Conservation (phyloP, 1,140 invertebrate species). For the Kradibia gibbosae region DNA sequence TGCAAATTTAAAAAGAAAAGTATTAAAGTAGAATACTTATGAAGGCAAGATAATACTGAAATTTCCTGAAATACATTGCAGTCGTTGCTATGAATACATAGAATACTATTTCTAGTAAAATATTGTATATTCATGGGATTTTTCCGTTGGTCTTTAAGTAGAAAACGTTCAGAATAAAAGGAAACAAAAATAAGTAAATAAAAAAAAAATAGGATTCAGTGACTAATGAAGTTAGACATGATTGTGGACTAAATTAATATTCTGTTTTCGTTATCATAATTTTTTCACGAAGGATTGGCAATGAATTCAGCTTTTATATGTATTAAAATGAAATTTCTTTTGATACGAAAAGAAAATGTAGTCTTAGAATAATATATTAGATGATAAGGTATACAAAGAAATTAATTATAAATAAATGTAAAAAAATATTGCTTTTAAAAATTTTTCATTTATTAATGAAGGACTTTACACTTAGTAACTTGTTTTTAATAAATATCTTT, state of each 20-base stretch:
- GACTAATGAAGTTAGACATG: neutral
- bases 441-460: neutral
- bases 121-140: neutral
- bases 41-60: conserved; percentile 28
- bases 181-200: neutral
- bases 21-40: neutral
- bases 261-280: neutral
- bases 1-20: too few relatives aligned
- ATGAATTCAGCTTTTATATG: neutral
- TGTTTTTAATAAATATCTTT: neutral
- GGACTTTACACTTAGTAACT: neutral
- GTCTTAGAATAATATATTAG: neutral
- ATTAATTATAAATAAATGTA: neutral
- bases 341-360: neutral
- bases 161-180: neutral
- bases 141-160: neutral
- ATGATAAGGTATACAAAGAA: neutral
- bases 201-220: neutral
- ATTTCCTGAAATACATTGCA: neutral
- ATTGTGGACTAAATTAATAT: neutral
- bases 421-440: neutral
- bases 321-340: neutral
- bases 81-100: neutral
- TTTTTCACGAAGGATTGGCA: neutral
- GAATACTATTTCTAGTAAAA: too few relatives aligned